Conservation (phyloP, 2,888 invertebrate genomes). For the Dyspetes luteomarginatus region DNA sequence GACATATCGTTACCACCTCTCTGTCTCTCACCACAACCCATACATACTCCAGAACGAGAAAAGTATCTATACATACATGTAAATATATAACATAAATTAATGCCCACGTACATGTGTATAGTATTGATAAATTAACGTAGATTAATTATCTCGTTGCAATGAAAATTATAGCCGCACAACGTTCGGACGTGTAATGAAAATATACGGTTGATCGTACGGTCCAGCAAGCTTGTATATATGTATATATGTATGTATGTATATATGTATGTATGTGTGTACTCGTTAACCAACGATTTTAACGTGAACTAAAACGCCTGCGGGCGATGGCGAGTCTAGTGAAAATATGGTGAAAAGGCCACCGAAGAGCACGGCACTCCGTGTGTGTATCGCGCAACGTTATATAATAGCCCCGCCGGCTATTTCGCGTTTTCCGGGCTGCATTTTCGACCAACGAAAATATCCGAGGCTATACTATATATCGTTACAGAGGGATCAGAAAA, state of each 20-base stretch:
- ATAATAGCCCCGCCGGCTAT: neutral
- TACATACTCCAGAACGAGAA: too few species aligned
- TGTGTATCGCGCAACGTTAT: neutral
- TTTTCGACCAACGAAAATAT: neutral
- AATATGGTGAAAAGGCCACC: slow-evolving; percentile 45
- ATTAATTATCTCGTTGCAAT: slow-evolving; percentile 57
- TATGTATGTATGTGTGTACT: too few species aligned
- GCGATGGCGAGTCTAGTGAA: slow-evolving; percentile 21
- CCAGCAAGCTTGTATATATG: neutral
- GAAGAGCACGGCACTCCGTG: neutral
- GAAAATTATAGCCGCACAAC: slow-evolving; percentile 43
- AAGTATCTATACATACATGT: neutral
- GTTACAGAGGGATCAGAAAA: too few species aligned
- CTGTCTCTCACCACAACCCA: too few species aligned
- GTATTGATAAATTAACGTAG: slow-evolving; percentile 57
- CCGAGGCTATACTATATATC: neutral
- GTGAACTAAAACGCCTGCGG: slow-evolving; percentile 27
- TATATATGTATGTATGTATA: too few species aligned
- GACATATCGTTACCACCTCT: too few species aligned
- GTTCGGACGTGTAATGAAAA: slow-evolving; percentile 57
- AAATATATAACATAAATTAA: neutral
- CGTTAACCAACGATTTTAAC: slow-evolving; percentile 31
- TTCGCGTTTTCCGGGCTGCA: neutral
- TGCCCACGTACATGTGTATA: neutral
- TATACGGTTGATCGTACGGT: slow-evolving; percentile 44